Base-by-base conservation (phyloP, 2,113 vertebrate species). In the Loxodonta africana region DNA sequence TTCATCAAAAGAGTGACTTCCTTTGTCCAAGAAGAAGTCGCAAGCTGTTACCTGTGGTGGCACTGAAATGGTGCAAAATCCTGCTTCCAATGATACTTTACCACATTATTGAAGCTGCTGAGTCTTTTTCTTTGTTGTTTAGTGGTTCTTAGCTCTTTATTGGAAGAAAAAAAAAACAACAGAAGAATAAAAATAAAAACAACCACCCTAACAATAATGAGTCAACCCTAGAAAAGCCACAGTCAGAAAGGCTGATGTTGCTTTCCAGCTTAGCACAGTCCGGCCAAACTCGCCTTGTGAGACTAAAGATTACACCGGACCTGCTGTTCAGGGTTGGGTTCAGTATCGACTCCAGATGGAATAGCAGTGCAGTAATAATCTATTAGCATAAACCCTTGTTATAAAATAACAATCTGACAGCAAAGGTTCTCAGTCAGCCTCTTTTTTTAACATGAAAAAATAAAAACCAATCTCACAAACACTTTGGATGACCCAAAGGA, bases 1-100 rank as follows among this genome's bases (percentile, higher is more conserved):
- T 91, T 86, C 95, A 74, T 95, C 82, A 83, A 80, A 96, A 93
- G 74, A 96, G 26, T 65, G 96, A 95, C 92, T 94, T 96, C 83
- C 88, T 98, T 97, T 96, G 96, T 91, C 95, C 95, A 92, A 67
- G 76, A 81, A 48, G 71, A 95, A 93, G 94, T 96, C 94, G 77
- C 37, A 65, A 86, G 63, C 89, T 76, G 67, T 44, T 41, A 94
- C 95, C 83, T 82, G 65, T 67, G 69, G 85, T 0, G 6, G 76
- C 46, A 37, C 53, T 12, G 93, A 95, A 87, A 82, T 33, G 14
- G 3, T 67, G 63, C 53, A 95, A 89, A 95, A 88, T 88, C 65
- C 67, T 95, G 93, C 67, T 63, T 60, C 69, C 69, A 86, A 51
- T 74, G 95, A 90, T 14, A 88, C 82, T 85, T 93, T 77, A 62